A percentile compares a stretch with the other conserved stretches of the same genome.
These are phyloP conservation scores for Sceloporus undulatus DNA, from an alignment of 2,113 vertebrate species.

Conservation along the genomic window DNA sequence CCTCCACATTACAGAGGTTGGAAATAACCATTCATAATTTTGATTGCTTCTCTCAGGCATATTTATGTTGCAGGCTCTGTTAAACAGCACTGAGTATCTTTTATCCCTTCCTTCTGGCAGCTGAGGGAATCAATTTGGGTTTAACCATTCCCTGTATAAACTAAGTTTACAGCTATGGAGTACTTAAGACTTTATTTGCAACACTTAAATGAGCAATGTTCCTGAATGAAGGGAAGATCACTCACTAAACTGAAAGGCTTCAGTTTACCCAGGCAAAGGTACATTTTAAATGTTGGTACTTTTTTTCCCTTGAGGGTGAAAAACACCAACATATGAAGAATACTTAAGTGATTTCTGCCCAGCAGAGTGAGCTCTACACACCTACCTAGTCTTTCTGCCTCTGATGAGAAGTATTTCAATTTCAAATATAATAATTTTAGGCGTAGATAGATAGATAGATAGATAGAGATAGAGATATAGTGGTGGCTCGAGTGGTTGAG, in stretches of 20 bases:
- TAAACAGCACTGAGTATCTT: neutral
- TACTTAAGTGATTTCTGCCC: neutral
- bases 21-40: conserved; percentile 65
- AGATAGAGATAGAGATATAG: too few relatives aligned
- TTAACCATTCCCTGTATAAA: fast-evolving
- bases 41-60: conserved; percentile 21
- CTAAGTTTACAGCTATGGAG: neutral
- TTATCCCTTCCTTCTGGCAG: fast-evolving
- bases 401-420: neutral
- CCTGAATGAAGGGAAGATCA: neutral
- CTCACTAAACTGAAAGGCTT: neutral
- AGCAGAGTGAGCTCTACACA: neutral
- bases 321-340: neutral
- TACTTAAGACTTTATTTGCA: conserved; percentile 31
- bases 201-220: conserved; percentile 17
- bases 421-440: too few relatives aligned
- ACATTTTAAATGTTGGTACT: neutral
- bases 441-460: too few relatives aligned
- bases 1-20: conserved; percentile 54
- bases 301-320: neutral
- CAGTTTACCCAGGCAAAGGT: neutral
- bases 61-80: conserved; percentile 15
- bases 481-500: too few relatives aligned
- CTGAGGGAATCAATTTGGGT: fast-evolving
- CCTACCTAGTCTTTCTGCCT: neutral